Percentiles rank a stretch among this genome's conserved stretches.
Conservation (phyloP, 2,113 vertebrate species). For the Polypterus senegalus region DNA sequence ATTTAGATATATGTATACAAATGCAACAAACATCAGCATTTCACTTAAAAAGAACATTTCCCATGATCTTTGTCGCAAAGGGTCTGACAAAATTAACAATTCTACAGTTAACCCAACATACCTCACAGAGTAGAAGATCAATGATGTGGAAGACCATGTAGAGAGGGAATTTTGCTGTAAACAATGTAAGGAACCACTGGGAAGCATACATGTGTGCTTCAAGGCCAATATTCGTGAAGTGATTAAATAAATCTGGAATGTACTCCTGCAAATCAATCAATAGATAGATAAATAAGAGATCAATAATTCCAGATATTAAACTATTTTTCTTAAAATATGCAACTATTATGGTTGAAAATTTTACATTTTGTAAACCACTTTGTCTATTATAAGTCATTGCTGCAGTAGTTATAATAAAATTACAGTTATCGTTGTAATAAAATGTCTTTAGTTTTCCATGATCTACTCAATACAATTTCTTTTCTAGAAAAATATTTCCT, state of each 20-base stretch:
- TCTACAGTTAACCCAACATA: slow-evolving; percentile 30
- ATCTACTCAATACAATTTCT: no score
- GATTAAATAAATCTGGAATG: slow-evolving; percentile 86
- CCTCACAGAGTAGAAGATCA: slow-evolving; percentile 92
- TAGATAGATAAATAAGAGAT: slow-evolving; percentile 8
- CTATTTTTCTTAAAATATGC: neutral
- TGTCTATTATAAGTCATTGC: no score
- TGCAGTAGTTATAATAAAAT: no score
- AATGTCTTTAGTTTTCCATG: no score
- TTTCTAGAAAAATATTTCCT: no score
- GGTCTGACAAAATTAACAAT: no score
- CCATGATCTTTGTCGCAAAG: no score
- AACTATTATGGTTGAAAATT: neutral
- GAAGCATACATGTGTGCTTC: slow-evolving; percentile 98
- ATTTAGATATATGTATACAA: no score
- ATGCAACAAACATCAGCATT: no score
- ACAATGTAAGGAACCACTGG: slow-evolving; percentile 97
- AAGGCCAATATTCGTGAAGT: slow-evolving; percentile 90
- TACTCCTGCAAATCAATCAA: slow-evolving; percentile 62
- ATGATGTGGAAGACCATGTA: slow-evolving; percentile 99
- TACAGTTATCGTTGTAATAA: no score
- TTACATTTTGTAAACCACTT: neutral
- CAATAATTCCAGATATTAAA: neutral
- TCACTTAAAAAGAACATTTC: no score
- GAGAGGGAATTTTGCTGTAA: slow-evolving; percentile 96